phyloP scores from a whole-genome alignment of 1,140 invertebrate species.

The Pollicipes pollicipes region DNA sequence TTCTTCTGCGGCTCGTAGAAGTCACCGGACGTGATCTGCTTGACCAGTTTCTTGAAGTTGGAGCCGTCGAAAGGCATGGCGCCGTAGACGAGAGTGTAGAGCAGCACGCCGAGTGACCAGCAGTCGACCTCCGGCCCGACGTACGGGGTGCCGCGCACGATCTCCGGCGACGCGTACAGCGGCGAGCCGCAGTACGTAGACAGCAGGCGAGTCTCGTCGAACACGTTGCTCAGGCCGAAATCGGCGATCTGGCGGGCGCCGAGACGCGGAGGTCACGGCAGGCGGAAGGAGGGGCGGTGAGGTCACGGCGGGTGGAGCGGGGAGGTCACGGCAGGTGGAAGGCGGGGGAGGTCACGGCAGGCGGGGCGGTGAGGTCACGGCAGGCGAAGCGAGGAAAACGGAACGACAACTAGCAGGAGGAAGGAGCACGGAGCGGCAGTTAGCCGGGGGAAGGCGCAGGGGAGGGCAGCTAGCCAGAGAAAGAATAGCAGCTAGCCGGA shows the following conservation, averaged over 20 bases:
- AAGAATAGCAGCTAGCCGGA: no score
- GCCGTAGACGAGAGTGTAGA: constrained; percentile 95
- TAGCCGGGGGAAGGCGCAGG: no score
- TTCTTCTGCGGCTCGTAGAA: constrained; percentile 82
- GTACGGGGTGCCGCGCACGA: constrained; percentile 91
- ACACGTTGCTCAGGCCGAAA: constrained; percentile 95
- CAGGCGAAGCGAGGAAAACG: no score
- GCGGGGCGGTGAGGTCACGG: no score
- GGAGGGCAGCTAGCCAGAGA: no score
- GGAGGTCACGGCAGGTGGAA: no score
- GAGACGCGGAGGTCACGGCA: not conserved
- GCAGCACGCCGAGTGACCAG: constrained; percentile 72
- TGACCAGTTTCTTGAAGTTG: constrained; percentile 87
- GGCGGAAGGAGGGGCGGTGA: no score
- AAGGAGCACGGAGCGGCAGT: no score
- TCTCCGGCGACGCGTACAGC: constrained; percentile 93
- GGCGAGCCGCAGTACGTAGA: constrained; percentile 94
- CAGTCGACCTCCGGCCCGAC: constrained; percentile 60
- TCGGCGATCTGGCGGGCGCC: constrained; percentile 63
- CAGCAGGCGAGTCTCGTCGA: constrained; percentile 62
- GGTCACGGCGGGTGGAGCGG: no score
- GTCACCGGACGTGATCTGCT: constrained; percentile 89
- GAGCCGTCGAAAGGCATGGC: constrained; percentile 98
- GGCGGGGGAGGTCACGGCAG: no score
- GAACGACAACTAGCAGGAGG: no score